A percentile compares a stretch with the other conserved stretches of the same genome.
Conservation (phyloP, 1,140 invertebrate species). For the Lerema accius region DNA sequence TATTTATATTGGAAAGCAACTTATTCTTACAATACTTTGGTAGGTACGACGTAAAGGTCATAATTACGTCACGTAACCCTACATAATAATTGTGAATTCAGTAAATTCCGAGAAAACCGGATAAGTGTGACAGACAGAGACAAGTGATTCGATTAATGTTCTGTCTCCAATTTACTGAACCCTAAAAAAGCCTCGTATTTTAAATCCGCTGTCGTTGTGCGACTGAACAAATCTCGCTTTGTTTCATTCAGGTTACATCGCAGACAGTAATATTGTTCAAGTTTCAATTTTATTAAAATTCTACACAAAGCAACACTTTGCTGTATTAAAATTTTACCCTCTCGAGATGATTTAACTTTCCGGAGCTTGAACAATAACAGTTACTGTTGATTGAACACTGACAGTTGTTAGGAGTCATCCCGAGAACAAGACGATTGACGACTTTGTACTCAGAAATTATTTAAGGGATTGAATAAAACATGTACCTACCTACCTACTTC, state of each 20-base stretch:
- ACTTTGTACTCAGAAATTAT: too few relatives aligned
- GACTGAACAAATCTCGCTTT: neutral
- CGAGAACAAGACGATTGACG: too few relatives aligned
- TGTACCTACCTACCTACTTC: too few relatives aligned
- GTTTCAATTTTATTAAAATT: conserved; percentile 15
- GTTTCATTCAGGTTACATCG: conserved; percentile 1
- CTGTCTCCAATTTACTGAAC: neutral
- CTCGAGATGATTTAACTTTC: neutral
- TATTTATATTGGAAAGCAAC: too few relatives aligned
- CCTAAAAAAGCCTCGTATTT: neutral
- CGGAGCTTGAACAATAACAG: neutral
- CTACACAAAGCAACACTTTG: conserved; percentile 8
- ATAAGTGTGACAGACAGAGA: neutral
- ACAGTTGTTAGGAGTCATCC: too few relatives aligned
- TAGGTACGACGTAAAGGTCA: too few relatives aligned
- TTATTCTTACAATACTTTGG: too few relatives aligned
- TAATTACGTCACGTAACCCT: too few relatives aligned
- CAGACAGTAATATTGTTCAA: conserved; percentile 5
- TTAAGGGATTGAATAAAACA: too few relatives aligned
- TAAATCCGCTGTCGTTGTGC: neutral
- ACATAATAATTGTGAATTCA: too few relatives aligned
- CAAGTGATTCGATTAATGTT: neutral
- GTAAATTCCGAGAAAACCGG: too few relatives aligned
- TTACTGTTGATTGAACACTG: neutral
- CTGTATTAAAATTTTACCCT: conserved; percentile 3